Evolutionary conservation across 2,113 vertebrate species (phyloP).

Genomic region (Channa argus): DNA sequence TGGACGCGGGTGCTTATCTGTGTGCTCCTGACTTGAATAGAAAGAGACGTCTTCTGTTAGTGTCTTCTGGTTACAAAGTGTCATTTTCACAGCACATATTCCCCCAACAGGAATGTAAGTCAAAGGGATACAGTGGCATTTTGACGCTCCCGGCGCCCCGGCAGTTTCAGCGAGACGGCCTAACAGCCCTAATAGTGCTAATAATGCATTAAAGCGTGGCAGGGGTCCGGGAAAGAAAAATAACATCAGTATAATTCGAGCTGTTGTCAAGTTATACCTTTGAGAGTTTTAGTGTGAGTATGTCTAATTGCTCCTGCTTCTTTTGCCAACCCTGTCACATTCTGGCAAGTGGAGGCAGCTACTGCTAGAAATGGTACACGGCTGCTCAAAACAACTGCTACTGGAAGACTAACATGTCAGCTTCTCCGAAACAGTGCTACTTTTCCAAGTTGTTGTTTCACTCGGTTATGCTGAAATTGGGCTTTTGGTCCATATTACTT

Average conservation of each 20-base stretch:
- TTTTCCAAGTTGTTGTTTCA: conserved; percentile 16
- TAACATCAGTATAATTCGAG: conserved; percentile 37
- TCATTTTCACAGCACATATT: conserved; percentile 35
- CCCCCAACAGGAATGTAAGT: conserved; percentile 46
- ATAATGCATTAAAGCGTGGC: conserved; percentile 52
- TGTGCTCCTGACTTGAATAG: conserved; percentile 29
- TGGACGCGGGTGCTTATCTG: conserved; percentile 3
- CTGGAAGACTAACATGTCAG: conserved; percentile 32
- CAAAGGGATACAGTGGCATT: conserved; percentile 49
- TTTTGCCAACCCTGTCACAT: conserved; percentile 39
- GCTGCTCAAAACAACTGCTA: conserved; percentile 26
- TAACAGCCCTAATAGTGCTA: conserved; percentile 47
- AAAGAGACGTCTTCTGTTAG: conserved; percentile 36
- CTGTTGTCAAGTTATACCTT: conserved; percentile 50
- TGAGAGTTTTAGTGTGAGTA: conserved; percentile 32
- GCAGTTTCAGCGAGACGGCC: conserved; percentile 25
- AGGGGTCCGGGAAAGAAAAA: conserved; percentile 25
- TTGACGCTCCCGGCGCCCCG: conserved; percentile 31
- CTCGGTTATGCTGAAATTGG: background rate
- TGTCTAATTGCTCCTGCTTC: conserved; percentile 52
- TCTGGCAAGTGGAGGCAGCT: conserved; percentile 3
- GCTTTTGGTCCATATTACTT: background rate
- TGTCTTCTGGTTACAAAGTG: conserved; percentile 51
- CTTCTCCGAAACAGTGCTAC: conserved; percentile 2
- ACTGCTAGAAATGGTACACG: conserved; percentile 12